Evolutionary conservation across 2,888 invertebrate species (phyloP), one percentile per base, ranked within the genome.

Genomic region (Nysson spinosus): DNA sequence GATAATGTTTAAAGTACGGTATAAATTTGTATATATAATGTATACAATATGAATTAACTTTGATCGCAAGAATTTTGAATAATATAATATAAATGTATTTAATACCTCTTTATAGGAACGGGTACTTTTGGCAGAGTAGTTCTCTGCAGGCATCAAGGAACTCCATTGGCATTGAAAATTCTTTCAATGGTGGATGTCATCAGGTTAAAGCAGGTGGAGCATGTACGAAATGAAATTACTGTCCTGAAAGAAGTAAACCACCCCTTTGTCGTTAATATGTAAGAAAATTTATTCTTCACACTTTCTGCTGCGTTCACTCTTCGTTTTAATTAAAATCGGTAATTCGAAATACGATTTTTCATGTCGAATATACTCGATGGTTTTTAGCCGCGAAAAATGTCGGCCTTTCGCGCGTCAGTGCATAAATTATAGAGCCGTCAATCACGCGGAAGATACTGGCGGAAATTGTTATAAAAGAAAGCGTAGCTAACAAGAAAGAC

Each of bases 71-170:
- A n/a, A n/a, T n/a, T n/a, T n/a, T n/a, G n/a, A n/a, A n/a, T n/a
- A n/a, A n/a, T n/a, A n/a, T n/a, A n/a, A n/a, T n/a, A n/a, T n/a
- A n/a, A n/a, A n/a, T n/a, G n/a, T n/a, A n/a, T n/a, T n/a, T n/a
- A n/a, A 1, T 19, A 19, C n/a, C 20, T 39, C 7, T 44, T 35
- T 42, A 11, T 22, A 96, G 96, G 96, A 74, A 98, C 98, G 24
- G 99, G 98, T 46, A 98, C 98, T 32, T 99, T 99, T 87, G 98
- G 98, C 39, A 92, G 98, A 57, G 99, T 99, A 22, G 94, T 97
- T 68, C 89, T 98, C 58, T 95, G 96, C 84, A 92, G 94, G 77
- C 95, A 97, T 87, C 95, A 94, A 86, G 92, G 94, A 83, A 78
- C 79, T 6, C 81, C 81, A 0, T 43, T 85, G 32, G 99, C 99